Base-by-base conservation (phyloP, 2,888 invertebrate species). In the Crematogaster levior region DNA sequence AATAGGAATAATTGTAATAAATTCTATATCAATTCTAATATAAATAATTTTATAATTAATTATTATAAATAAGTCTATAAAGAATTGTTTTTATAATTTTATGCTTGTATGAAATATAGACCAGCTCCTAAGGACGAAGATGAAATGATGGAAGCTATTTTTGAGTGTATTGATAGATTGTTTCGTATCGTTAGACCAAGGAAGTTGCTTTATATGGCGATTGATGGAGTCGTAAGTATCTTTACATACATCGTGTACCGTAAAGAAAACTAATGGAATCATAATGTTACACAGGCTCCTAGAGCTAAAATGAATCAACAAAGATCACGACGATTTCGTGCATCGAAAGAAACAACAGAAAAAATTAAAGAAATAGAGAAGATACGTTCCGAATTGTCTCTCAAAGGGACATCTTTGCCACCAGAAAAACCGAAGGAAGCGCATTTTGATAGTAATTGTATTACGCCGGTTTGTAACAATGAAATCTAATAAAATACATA, bases 241-340 rank as follows among this genome's bases (percentile, higher is more conserved):
- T 74, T 58, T 56, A 10, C 5, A 15, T 3, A 61, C 70, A 46
- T 73, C n/a, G n/a, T 30, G 61, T 48, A 24, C 3, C 0, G 10
- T 5, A 30, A 21, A 10, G 12, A 37, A 27, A 30, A 2, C 6
- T 37, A 12, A 7, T 30, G 1, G 37, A 40, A 24, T 51, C 58
- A 3, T 43, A 12, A 68, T 77, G 21, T 88, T 75, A 82, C 90
- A n/a, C 81, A 97, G 96, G 99, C 99, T 1, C 99, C 99, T 0
- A 96, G 99, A 92, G 99, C 99, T 0, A 99, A 99, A 95, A 99
- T 99, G 99, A 99, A 99, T 95, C 99, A 99, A 94, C 99, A 99
- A 94, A 96, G 99, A 81, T 99, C 99, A 0, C 96, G 99, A 88
- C 96, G 99, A 91, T 99, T 99, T 95, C 96, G 99, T 68, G 99